Base-by-base conservation (phyloP, 2,888 invertebrate genomes). In the Dasypolia templi region DNA sequence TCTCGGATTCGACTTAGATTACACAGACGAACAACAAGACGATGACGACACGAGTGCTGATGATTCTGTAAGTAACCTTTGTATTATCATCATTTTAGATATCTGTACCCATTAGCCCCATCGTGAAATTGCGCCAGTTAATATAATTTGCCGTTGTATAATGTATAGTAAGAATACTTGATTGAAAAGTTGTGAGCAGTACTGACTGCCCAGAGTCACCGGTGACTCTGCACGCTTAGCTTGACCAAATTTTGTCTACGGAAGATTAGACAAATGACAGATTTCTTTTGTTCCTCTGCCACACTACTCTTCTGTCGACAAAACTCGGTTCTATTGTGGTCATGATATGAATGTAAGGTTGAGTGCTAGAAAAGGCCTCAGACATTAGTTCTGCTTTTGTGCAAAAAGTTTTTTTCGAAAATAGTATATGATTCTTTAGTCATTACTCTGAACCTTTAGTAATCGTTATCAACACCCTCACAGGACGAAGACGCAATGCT, bases 31-130 rank as follows among this genome's bases (percentile, higher is more conserved):
- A 86, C 96, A 98, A 66, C 97, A 98, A 88, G 99, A 98, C 71
- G 99, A 99, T 74, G 99, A 99, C 53, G 99, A 99, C 85, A 99
- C 99, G 67, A 99, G 98, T 42, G 97, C 98, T 29, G 99, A 99
- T 89, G 99, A 99, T 93, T 98, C 98, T n/a, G 97, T 97, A 89
- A 92, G 95, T 91, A 32, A 2, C 22, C 35, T 46, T 11, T 19
- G 42, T 32, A n/a, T 53, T 35, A 35, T 7, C 19, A 17, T 26
- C 7, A 3, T 17, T 9, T n/a, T n/a, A 53, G 6, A 53, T 53
- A 53, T 6, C 14, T 12, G 26, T 53, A 26, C 2, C 53, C n/a
- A 53, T 26, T 4, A n/a, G n/a, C n/a, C n/a, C n/a, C 12, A 1
- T 1, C 4, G 11, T 49, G 12, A 12, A 51, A 12, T 51, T 51